Conservation (phyloP, 2,113 vertebrate species). For the Ictidomys tridecemlineatus region DNA sequence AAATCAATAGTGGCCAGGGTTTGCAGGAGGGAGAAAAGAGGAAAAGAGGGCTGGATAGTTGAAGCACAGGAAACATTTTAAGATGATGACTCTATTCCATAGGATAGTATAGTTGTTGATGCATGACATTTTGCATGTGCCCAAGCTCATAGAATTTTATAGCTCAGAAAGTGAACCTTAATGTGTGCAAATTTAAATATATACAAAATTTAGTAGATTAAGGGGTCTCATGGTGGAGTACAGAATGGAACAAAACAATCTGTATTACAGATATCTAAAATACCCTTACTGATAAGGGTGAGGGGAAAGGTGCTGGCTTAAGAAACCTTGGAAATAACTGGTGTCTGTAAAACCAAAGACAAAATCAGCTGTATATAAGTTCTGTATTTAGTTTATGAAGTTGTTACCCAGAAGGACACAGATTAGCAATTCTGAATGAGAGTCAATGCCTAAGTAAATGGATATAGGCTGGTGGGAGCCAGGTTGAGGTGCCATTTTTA, state of each 20-base stretch:
- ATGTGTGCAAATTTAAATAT: conserved; percentile 8
- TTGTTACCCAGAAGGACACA: not conserved
- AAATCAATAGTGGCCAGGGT: no score
- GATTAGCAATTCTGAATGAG: not conserved
- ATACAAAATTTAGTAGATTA: not conserved
- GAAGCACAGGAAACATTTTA: not conserved
- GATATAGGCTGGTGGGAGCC: not conserved
- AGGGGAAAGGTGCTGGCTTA: not conserved
- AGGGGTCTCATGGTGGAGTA: not conserved
- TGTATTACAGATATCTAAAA: not conserved
- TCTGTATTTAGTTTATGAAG: not conserved
- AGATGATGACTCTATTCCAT: not conserved
- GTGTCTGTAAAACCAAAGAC: not conserved
- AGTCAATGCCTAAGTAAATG: not conserved
- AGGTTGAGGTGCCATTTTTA: not conserved
- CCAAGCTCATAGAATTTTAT: not conserved
- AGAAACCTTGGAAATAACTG: not conserved
- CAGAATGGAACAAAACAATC: not conserved
- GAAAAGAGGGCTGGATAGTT: not conserved
- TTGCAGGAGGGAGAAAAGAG: not conserved
- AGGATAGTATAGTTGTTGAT: not conserved
- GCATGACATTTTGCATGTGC: not conserved
- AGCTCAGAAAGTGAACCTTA: not conserved
- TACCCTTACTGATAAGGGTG: not conserved
- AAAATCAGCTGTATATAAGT: not conserved